Evolutionary conservation across 2,113 vertebrate species (phyloP).

Genomic region (Albula glossodonta): DNA sequence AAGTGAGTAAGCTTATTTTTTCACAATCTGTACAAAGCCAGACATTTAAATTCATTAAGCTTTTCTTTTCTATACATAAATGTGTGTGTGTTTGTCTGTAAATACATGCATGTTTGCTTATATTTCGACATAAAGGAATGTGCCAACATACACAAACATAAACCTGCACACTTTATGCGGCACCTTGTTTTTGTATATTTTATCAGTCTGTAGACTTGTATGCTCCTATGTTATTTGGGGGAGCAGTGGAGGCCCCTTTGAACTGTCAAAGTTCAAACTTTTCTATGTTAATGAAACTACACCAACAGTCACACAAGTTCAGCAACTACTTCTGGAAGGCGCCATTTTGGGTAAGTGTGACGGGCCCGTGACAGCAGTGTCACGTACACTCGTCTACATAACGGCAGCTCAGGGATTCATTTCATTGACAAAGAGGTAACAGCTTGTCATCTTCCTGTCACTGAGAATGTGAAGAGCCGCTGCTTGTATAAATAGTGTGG

Average conservation of each 20-base stretch:
- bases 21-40: not conserved
- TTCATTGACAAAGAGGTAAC: conserved; percentile 36
- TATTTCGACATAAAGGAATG: not conserved
- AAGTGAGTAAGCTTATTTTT: not conserved
- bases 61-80: not conserved
- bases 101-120: not conserved
- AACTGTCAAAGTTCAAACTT: conserved; percentile 2
- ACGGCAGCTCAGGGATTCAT: conserved; percentile 32
- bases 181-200: not conserved
- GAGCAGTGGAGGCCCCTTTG: not conserved
- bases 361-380: conserved; percentile 18
- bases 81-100: not conserved
- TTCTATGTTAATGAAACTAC: not conserved
- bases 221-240: not conserved
- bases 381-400: conserved; percentile 15
- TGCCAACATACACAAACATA: not conserved
- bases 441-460: conserved; percentile 43
- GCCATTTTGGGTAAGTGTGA: conserved; percentile 26
- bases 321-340: not conserved
- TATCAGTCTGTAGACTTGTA: not conserved
- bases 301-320: not conserved
- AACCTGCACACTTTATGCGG: not conserved
- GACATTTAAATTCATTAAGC: not conserved
- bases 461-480: conserved; percentile 16
- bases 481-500: conserved; percentile 29